Conservation (phyloP, 2,797 vertebrate genomes). For the Xenentodon cancila region DNA sequence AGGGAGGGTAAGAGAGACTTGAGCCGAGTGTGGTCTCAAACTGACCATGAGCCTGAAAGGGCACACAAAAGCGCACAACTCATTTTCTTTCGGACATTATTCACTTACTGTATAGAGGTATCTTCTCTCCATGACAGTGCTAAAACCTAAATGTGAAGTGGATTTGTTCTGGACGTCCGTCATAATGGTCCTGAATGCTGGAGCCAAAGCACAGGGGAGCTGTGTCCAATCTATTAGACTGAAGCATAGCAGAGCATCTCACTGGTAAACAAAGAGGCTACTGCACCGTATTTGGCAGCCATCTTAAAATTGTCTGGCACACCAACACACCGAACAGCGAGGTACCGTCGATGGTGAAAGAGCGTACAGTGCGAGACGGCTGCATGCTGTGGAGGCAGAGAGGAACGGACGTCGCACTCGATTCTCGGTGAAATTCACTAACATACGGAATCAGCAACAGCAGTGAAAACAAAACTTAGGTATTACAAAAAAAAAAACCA, state of each 20-base stretch:
- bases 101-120: constrained; percentile 74
- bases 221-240: constrained; percentile 77
- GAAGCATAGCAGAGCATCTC: constrained; percentile 62
- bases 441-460: too few relatives aligned
- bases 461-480: too few relatives aligned
- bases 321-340: constrained; percentile 26
- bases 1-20: constrained; percentile 2
- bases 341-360: constrained; percentile 26
- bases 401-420: background rate
- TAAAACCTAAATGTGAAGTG: constrained; percentile 68
- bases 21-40: constrained; percentile 51
- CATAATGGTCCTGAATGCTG: constrained; percentile 64
- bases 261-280: constrained; percentile 67
- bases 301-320: constrained; percentile 63
- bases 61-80: constrained; percentile 50
- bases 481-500: too few relatives aligned
- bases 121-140: constrained; percentile 72
- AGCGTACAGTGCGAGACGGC: constrained; percentile 23
- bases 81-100: constrained; percentile 51
- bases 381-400: constrained; percentile 6
- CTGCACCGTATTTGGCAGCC: constrained; percentile 71
- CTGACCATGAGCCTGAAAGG: constrained; percentile 48
- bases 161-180: constrained; percentile 77
- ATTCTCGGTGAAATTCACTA: too few relatives aligned
- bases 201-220: constrained; percentile 51